Conservation (phyloP, 2,113 vertebrate species). For the Rynchops niger region DNA sequence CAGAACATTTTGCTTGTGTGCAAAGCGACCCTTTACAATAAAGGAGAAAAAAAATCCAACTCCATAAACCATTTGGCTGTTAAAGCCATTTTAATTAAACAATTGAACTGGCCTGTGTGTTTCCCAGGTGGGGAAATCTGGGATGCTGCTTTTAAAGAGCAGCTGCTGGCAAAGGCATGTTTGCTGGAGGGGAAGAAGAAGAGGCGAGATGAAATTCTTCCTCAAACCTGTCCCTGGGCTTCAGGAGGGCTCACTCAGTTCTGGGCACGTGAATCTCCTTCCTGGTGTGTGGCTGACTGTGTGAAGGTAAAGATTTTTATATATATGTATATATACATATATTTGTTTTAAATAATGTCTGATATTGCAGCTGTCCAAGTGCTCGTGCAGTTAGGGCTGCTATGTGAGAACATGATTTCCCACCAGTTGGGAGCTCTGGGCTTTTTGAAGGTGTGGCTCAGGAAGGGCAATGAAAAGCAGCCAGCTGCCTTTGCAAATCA, state of each 20-base stretch:
- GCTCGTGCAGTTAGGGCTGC: neutral
- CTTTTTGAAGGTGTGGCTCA: neutral
- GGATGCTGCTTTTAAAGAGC: neutral
- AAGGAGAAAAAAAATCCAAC: neutral
- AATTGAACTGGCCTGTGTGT: neutral
- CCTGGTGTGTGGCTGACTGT: neutral
- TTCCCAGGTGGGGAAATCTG: neutral
- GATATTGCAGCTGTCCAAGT: neutral
- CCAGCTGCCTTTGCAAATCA: neutral
- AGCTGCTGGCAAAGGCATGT: accelerated
- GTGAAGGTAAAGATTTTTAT: neutral
- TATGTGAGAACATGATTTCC: neutral
- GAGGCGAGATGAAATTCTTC: neutral
- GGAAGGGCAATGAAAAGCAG: neutral
- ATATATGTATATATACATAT: too few species aligned
- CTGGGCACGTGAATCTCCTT: neutral
- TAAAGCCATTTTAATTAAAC: neutral
- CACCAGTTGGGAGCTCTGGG: neutral
- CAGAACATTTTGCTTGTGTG: neutral
- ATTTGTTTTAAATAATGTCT: neutral
- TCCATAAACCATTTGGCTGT: neutral
- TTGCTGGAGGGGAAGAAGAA: neutral
- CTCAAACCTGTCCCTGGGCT: neutral
- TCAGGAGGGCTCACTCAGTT: neutral
- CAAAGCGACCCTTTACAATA: neutral